These are phyloP conservation scores for Trematomus bernacchii DNA, from an alignment of 2,797 vertebrate genomes.

Conservation along the genomic window DNA sequence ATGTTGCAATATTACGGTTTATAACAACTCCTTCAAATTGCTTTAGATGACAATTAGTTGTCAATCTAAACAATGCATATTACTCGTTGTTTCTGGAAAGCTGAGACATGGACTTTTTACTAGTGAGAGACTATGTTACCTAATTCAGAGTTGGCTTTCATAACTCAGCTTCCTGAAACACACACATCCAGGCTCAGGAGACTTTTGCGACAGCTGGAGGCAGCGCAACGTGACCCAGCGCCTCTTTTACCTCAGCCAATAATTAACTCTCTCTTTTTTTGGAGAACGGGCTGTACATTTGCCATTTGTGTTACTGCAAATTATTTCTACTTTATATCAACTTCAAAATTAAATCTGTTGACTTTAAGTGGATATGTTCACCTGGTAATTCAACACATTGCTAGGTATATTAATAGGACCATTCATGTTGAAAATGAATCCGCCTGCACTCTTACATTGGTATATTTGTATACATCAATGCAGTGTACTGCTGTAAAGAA, in stretches of 20 bases:
- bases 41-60: not conserved
- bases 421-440: not conserved
- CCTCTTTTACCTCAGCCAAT: constrained; percentile 41
- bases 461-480: not conserved
- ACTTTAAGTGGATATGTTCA: not conserved
- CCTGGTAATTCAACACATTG: not conserved
- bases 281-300: constrained; percentile 36
- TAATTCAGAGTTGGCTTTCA: constrained; percentile 12
- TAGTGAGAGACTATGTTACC: not conserved
- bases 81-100: constrained; percentile 27
- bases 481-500: not conserved
- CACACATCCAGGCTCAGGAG: constrained; percentile 10
- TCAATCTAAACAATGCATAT: not conserved
- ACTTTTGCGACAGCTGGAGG: constrained; percentile 25
- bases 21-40: constrained; percentile 10
- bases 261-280: constrained; percentile 37
- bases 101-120: constrained; percentile 4
- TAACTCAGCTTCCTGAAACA: constrained; percentile 19
- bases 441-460: not conserved
- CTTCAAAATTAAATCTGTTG: not conserved
- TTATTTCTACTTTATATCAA: constrained; percentile 1
- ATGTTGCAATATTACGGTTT: not conserved
- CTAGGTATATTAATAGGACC: not conserved
- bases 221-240: constrained; percentile 45
- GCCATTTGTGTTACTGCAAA: constrained; percentile 17